Percentiles rank a stretch among this genome's conserved stretches.
These are phyloP conservation scores for Muscicapa adusta DNA, from an alignment of 2,113 vertebrate species.

Conservation along the genomic window DNA sequence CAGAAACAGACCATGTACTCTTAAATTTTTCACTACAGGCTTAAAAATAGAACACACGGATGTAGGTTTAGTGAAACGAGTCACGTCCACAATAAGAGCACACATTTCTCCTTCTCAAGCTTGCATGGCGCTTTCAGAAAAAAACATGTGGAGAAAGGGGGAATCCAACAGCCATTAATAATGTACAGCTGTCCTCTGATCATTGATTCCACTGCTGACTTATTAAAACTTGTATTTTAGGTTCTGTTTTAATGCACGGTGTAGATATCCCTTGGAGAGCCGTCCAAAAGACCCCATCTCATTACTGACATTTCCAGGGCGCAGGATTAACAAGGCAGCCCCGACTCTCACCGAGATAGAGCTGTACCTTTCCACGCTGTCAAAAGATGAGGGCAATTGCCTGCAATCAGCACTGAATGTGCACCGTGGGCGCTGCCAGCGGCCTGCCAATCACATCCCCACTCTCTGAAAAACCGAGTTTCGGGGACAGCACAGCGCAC, in stretches of 20 bases:
- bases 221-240: not conserved
- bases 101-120: not conserved
- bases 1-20: conserved; percentile 38
- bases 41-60: conserved; percentile 73
- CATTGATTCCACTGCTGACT: not conserved
- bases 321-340: conserved; percentile 64
- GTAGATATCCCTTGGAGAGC: not conserved
- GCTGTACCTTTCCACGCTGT: conserved; percentile 74
- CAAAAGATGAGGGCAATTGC: conserved; percentile 82
- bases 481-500: conserved; percentile 51
- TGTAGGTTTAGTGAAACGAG: conserved; percentile 65
- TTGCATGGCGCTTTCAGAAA: not conserved
- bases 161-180: not conserved
- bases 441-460: conserved; percentile 79
- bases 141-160: not conserved
- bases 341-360: conserved; percentile 72
- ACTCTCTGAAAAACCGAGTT: conserved; percentile 42
- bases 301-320: conserved; percentile 35
- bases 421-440: conserved; percentile 68
- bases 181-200: not conserved
- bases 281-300: not conserved
- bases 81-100: conserved; percentile 54
- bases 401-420: conserved; percentile 76
- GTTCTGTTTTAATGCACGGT: not conserved
- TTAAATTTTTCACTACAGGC: conserved; percentile 62